A percentile compares a stretch with the other conserved stretches of the same genome.
phyloP scores from a whole-genome alignment of 2,888 invertebrate species.

The Sipha maydis region DNA sequence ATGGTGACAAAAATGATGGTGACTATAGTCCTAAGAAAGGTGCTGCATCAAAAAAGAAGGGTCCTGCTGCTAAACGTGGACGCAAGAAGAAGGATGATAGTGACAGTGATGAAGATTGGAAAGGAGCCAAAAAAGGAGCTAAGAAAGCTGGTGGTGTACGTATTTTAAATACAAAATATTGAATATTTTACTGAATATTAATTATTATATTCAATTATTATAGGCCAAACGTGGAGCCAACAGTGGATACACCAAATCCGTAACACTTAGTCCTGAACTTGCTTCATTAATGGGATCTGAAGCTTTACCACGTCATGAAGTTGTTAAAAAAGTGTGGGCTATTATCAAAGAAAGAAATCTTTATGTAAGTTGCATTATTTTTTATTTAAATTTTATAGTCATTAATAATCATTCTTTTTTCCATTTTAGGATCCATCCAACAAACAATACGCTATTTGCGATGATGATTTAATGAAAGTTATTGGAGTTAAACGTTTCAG shows the following conservation, averaged over 20 bases:
- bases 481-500: conserved; percentile 91
- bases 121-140: conserved; percentile 71
- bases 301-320: conserved; percentile 86
- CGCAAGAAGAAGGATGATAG: conserved; percentile 73
- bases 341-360: conserved; percentile 89
- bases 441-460: conserved; percentile 94
- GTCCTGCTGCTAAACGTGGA: conserved; percentile 68
- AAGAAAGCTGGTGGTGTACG: conserved; percentile 58
- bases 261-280: conserved; percentile 85
- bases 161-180: background rate
- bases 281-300: conserved; percentile 86
- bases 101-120: conserved; percentile 78
- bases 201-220: background rate
- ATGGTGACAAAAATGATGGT: conserved; percentile 70
- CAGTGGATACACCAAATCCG: conserved; percentile 83
- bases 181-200: background rate
- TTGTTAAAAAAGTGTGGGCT: conserved; percentile 90
- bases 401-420: conserved; percentile 47
- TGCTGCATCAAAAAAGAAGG: conserved; percentile 66
- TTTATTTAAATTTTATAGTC: background rate
- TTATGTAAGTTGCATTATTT: conserved; percentile 70
- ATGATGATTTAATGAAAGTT: conserved; percentile 87
- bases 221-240: conserved; percentile 64
- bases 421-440: conserved; percentile 83
- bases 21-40: conserved; percentile 73